Base-by-base conservation (phyloP, 2,888 invertebrate genomes). In the Ochropleura leucogaster region DNA sequence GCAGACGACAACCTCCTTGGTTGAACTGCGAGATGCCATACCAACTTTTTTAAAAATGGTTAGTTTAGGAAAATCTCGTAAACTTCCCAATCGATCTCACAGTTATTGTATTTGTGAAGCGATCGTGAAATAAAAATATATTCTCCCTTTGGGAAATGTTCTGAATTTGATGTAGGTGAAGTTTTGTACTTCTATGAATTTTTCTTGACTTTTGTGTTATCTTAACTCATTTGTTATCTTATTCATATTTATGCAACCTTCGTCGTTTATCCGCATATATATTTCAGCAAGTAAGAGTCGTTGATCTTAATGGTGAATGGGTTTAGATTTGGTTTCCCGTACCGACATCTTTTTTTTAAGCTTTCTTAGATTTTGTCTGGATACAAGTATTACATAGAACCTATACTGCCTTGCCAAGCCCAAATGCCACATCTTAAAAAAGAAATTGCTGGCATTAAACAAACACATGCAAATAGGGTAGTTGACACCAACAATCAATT, bases 121-220 rank as follows among this genome's bases (percentile, higher is more conserved):
- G 14, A 62, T 40, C 62, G 59, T 49, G 30, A 70, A 69, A 80
- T 64, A 67, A 70, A 74, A 74, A 74, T 74, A 47, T 74, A 59
- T 73, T 46, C 30, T 64, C 18, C 51, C 67, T 53, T 66, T 63
- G 30, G 53, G 63, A 20, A 65, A 74, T 57, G 66, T 69, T 66
- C 14, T 7, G 6, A 42, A 55, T 51, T 78, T 78, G 30, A 73
- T 63, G 53, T 16, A 42, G 51, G 40, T 53, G 7, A 68, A 68
- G 14, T 42, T 47, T 53, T 3, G 57, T 69, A 4, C 18, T 16
- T 42, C n/a, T 75, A 18, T 49, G 60, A 67, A 62, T 75, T 55
- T 53, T 60, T 66, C 14, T 46, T n/a, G 20, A 10, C 5, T 49
- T 47, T 46, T 7, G 18, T 18, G 18, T 51, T 51, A 10, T 44